These are phyloP conservation scores for Pollicipes pollicipes DNA, from an alignment of 1,140 invertebrate genomes.

Conservation along the genomic window DNA sequence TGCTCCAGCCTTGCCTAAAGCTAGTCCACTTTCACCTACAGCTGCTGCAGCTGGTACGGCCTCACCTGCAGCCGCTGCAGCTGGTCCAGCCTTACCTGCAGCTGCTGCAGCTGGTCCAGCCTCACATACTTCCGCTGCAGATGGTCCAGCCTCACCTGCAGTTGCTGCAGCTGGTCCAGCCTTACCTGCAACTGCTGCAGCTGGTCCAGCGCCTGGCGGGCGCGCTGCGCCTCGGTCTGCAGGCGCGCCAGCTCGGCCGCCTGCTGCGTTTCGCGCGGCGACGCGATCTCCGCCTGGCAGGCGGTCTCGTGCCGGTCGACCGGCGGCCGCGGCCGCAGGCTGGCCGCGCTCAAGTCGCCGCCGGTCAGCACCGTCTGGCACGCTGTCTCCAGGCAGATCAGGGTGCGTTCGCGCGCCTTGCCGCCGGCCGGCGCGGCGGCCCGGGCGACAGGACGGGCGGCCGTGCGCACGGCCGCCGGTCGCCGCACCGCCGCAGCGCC, in stretches of 20 bases:
- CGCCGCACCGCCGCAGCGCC: too few relatives aligned
- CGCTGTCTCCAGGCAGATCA: conserved; percentile 56
- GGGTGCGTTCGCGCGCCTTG: conserved; percentile 33
- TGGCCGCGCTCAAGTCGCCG: conserved; percentile 39
- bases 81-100: too few relatives aligned
- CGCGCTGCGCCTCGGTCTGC: conserved; percentile 13
- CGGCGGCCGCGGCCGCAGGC: conserved; percentile 32
- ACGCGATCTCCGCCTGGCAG: conserved; percentile 10
- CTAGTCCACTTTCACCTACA: too few relatives aligned
- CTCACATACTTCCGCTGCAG: too few relatives aligned
- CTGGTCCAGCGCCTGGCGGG: conserved; percentile 20
- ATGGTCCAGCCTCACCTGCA: too few relatives aligned
- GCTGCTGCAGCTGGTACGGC: too few relatives aligned
- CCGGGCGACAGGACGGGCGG: too few relatives aligned
- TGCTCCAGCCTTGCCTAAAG: too few relatives aligned
- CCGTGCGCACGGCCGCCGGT: too few relatives aligned
- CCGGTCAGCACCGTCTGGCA: conserved; percentile 52
- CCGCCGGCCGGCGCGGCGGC: conserved; percentile 32
- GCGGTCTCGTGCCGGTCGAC: conserved; percentile 19
- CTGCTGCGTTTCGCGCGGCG: conserved; percentile 11
- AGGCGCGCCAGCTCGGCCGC: conserved; percentile 18
- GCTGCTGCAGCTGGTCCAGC: too few relatives aligned
- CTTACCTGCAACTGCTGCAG: conserved; percentile 17
- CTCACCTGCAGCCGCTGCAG: too few relatives aligned
- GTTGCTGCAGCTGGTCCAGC: too few relatives aligned